Evolutionary conservation across 2,797 vertebrate genomes (phyloP).

Genomic region (Chaenodraco wilsoni): DNA sequence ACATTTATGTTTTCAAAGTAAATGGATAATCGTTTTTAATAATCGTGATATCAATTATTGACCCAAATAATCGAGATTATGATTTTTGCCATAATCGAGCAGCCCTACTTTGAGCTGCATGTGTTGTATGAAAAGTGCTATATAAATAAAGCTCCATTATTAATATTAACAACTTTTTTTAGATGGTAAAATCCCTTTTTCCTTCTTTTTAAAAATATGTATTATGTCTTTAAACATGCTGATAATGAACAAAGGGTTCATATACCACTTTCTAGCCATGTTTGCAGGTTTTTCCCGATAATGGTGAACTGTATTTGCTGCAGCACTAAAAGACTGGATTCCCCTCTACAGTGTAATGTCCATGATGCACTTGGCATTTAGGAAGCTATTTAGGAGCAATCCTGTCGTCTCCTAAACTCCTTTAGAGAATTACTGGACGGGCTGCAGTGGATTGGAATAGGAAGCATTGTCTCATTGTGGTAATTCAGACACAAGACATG

Average conservation of each 20-base stretch:
- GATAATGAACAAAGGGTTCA: slow-evolving; percentile 13
- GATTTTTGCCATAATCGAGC: too few species aligned
- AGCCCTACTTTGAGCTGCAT: too few species aligned
- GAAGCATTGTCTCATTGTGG: slow-evolving; percentile 65
- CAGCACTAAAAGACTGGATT: slow-evolving; percentile 25
- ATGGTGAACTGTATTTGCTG: slow-evolving; percentile 24
- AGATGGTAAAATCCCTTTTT: too few species aligned
- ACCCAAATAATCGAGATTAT: too few species aligned
- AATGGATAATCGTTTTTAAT: too few species aligned
- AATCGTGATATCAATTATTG: too few species aligned
- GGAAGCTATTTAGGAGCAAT: slow-evolving; percentile 54
- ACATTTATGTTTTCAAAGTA: too few species aligned
- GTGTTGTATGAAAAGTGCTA: too few species aligned
- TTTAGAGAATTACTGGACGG: slow-evolving; percentile 65
- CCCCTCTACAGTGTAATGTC: slow-evolving; percentile 33
- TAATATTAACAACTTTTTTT: too few species aligned
- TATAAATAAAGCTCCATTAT: too few species aligned
- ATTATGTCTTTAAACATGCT: slow-evolving; percentile 1
- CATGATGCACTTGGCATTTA: slow-evolving; percentile 67
- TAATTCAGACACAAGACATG: slow-evolving; percentile 69
- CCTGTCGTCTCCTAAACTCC: slow-evolving; percentile 74
- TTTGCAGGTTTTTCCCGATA: slow-evolving; percentile 11
- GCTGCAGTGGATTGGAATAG: slow-evolving; percentile 64
- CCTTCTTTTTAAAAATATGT: too few species aligned
- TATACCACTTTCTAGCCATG: background rate